These are phyloP conservation scores for Platyrinchus mystaceus DNA, from an alignment of 2,797 vertebrate genomes.

Conservation along the genomic window DNA sequence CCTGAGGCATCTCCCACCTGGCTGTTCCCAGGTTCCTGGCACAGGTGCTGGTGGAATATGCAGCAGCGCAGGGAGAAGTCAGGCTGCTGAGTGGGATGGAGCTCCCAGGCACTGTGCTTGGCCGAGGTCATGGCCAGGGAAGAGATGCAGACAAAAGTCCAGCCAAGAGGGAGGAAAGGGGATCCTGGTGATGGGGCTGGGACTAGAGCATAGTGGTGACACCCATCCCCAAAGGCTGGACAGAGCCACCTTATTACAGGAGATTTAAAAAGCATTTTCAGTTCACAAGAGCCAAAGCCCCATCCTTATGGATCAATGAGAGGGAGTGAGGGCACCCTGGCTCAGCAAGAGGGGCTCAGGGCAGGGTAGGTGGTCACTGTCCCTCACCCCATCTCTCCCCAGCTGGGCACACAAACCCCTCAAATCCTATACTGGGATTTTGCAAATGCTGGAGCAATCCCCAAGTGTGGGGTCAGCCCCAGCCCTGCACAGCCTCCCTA, in stretches of 20 bases:
- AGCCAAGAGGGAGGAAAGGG: background rate
- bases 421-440: background rate
- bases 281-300: background rate
- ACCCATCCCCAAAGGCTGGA: background rate
- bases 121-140: rapidly evolving
- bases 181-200: background rate
- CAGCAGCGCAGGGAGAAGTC: background rate
- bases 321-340: rapidly evolving
- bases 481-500: background rate
- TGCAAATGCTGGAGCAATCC: background rate
- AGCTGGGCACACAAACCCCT: background rate
- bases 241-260: background rate
- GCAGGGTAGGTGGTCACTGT: background rate
- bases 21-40: rapidly evolving
- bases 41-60: rapidly evolving
- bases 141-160: background rate
- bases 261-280: background rate
- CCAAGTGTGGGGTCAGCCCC: background rate
- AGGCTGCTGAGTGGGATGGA: rapidly evolving
- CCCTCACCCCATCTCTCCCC: background rate
- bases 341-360: background rate
- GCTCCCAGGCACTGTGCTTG: rapidly evolving
- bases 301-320: background rate
- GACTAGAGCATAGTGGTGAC: rapidly evolving
- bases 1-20: rapidly evolving